A percentile compares a stretch with the other conserved stretches of the same genome.
phyloP scores from a whole-genome alignment of 64 coral and sea anemone species.

The Porites australiensis region DNA sequence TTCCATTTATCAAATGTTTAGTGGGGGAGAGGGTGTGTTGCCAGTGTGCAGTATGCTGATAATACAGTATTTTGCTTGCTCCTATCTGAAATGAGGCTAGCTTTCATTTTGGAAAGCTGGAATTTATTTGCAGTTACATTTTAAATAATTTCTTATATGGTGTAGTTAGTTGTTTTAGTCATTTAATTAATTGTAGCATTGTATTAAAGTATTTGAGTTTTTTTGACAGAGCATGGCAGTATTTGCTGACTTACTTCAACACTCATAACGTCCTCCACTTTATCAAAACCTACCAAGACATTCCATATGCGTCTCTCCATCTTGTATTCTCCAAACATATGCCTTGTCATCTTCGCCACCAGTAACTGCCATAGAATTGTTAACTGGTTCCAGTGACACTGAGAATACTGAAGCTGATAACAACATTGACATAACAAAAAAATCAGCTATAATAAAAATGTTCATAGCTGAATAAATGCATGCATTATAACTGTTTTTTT shows the following conservation, averaged over 20 bases:
- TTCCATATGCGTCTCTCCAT: conserved; percentile 78
- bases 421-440: background rate
- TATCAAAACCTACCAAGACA: conserved; percentile 66
- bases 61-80: background rate
- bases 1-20: background rate
- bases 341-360: conserved; percentile 99
- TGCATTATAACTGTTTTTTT: no score
- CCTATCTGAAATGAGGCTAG: no score
- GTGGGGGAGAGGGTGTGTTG: background rate
- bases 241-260: no score
- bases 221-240: no score
- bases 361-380: conserved; percentile 60
- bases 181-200: no score
- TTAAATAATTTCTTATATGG: no score
- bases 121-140: no score
- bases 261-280: no score
- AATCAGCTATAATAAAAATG: background rate
- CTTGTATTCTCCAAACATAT: conserved; percentile 88
- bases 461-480: no score
- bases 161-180: no score
- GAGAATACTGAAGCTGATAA: conserved; percentile 91
- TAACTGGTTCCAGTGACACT: conserved; percentile 81
- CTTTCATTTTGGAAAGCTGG: no score
- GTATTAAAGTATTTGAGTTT: no score
- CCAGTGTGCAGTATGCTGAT: background rate